Base-by-base conservation (phyloP, 2,113 vertebrate species). In the Glaucomys volans region DNA sequence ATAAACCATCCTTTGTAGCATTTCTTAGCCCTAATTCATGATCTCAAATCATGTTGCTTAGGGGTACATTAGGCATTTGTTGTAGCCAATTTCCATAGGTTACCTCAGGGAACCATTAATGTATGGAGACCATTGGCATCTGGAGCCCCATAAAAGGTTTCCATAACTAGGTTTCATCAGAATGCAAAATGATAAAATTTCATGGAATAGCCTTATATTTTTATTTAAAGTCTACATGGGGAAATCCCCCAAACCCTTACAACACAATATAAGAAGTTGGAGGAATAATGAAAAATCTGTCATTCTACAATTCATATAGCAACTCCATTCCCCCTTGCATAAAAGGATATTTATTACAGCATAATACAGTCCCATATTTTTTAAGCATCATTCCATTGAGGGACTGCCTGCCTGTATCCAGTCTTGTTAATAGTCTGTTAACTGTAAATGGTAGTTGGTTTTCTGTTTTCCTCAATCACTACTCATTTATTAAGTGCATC, bases 111-210 rank as follows among this genome's bases (percentile, higher is more conserved):
- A 20, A 71, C 8, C 18, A 37, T 85, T 89, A 69, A 18, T 50
- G 4, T 86, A 54, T 90, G 89, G 57, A 86, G 3, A 14, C 37
- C 30, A 54, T n/a, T 90, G 40, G 9, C 9, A 90, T 26, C 57
- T 90, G 54, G 50, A 86, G 5, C 76, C 50, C 24, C 9, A n/a
- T 28, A 66, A 72, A 17, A 24, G 4, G 4, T 72, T 28, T 85
- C 30, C 16, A 11, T 50, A 66, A 35, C 10, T 79, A 37, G 16
- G 50, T 91, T 91, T 92, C 14, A 86, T 18, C 35, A 74, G 13
- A 92, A n/a, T 82, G 59, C 26, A 72, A 64, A 87, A 71, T 72
- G 35, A 87, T 85, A 83, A n/a, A 71, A 76, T 81, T 88, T 91
- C 64, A 54, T 92, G 30, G 42, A 57, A 40, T 90, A n/a, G 57